These are phyloP conservation scores for Macheiramphus alcinus DNA, from an alignment of 2,113 vertebrate species.

Conservation along the genomic window DNA sequence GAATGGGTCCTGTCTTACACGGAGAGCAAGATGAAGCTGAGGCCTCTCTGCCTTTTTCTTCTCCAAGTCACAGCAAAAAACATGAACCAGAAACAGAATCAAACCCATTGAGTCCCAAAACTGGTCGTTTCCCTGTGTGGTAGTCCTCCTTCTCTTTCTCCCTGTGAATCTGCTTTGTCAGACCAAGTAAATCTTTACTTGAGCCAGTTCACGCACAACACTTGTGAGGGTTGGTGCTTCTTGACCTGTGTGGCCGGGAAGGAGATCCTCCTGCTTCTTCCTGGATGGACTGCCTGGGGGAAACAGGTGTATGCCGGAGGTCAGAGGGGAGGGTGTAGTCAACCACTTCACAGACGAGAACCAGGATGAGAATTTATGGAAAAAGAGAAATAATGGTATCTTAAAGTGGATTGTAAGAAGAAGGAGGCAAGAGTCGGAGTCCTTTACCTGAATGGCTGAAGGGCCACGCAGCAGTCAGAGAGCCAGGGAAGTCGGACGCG, in stretches of 20 bases:
- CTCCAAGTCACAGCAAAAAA: not conserved
- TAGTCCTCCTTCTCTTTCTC: not conserved
- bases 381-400: not conserved
- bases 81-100: not conserved
- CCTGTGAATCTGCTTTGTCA: not conserved
- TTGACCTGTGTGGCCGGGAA: not conserved
- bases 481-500: not conserved
- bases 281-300: not conserved
- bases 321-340: not conserved
- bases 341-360: not conserved
- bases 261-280: not conserved
- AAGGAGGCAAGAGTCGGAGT: not conserved
- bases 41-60: not conserved
- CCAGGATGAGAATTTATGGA: not conserved
- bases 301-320: not conserved
- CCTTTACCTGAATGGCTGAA: fast-evolving
- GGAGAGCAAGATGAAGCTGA: not conserved
- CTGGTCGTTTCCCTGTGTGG: fast-evolving
- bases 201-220: not conserved
- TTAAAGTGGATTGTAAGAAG: not conserved
- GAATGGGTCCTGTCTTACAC: not conserved
- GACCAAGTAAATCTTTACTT: not conserved
- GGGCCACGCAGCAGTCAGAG: too few species aligned
- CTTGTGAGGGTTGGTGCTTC: not conserved
- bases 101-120: not conserved